These are phyloP conservation scores for Platyscapa corneri DNA, from an alignment of 1,140 invertebrate species.

Conservation along the genomic window DNA sequence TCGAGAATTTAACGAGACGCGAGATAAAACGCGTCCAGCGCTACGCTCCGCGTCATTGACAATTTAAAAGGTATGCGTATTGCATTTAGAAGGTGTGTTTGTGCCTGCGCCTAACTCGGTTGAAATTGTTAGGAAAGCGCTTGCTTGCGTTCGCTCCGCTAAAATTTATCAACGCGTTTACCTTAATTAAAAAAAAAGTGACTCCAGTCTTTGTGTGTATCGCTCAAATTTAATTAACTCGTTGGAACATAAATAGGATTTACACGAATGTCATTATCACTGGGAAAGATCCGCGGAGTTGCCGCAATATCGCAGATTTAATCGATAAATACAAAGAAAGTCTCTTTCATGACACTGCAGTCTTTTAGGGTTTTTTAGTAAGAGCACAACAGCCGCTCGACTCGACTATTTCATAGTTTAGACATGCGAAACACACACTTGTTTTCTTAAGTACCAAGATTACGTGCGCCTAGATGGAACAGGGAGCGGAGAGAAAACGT, in stretches of 20 bases:
- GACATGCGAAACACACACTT: too few relatives aligned
- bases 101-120: background rate
- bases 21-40: background rate
- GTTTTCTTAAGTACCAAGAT: too few relatives aligned
- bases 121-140: background rate
- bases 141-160: background rate
- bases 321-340: constrained; percentile 11
- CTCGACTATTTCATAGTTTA: background rate
- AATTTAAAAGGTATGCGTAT: background rate
- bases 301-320: background rate
- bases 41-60: background rate
- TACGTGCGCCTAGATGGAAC: too few relatives aligned
- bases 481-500: too few relatives aligned
- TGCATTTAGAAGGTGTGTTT: background rate
- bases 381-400: too few relatives aligned
- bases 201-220: too few relatives aligned
- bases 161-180: too few relatives aligned
- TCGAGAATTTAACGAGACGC: background rate
- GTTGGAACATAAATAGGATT: background rate
- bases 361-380: background rate
- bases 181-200: too few relatives aligned
- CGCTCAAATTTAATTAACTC: background rate
- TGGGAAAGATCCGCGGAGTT: background rate
- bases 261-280: background rate
- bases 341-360: background rate